These are phyloP conservation scores for Cerceris ruficornis DNA, from an alignment of 2,888 invertebrate species.

Conservation along the genomic window DNA sequence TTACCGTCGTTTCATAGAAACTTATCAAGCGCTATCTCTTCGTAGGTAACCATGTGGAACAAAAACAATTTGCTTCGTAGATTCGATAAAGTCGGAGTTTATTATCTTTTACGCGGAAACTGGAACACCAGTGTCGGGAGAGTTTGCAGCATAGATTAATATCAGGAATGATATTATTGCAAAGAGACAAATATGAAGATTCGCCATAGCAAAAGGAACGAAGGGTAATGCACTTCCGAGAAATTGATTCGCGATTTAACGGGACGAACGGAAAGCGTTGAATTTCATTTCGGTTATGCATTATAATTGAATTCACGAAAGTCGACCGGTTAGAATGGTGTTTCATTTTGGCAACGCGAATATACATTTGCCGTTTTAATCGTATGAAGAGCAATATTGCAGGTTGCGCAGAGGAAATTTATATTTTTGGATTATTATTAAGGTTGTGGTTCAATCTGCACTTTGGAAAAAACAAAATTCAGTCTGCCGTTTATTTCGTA, in stretches of 20 bases:
- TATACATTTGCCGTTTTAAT: constrained; percentile 57
- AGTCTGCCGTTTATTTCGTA: too few relatives aligned
- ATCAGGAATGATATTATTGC: neutral
- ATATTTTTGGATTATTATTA: constrained; percentile 23
- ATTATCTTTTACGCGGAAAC: neutral
- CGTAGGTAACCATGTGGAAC: neutral
- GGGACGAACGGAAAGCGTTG: constrained; percentile 19
- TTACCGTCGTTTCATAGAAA: constrained; percentile 24
- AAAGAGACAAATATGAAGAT: neutral
- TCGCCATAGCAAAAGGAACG: neutral
- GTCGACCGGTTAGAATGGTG: constrained; percentile 57
- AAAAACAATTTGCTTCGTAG: constrained; percentile 2
- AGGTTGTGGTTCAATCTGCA: neutral
- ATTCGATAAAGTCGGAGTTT: constrained; percentile 9
- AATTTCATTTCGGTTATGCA: constrained; percentile 41
- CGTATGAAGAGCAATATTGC: constrained; percentile 33
- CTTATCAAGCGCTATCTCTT: constrained; percentile 4
- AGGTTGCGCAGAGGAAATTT: constrained; percentile 17
- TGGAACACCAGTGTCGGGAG: neutral
- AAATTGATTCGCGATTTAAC: constrained; percentile 33
- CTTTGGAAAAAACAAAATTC: too few relatives aligned
- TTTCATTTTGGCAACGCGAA: constrained; percentile 47
- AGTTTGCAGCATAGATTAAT: neutral
- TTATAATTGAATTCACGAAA: constrained; percentile 65
- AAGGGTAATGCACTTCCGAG: neutral